Conservation (phyloP, 2,797 vertebrate species). For the Coendou prehensilis region DNA sequence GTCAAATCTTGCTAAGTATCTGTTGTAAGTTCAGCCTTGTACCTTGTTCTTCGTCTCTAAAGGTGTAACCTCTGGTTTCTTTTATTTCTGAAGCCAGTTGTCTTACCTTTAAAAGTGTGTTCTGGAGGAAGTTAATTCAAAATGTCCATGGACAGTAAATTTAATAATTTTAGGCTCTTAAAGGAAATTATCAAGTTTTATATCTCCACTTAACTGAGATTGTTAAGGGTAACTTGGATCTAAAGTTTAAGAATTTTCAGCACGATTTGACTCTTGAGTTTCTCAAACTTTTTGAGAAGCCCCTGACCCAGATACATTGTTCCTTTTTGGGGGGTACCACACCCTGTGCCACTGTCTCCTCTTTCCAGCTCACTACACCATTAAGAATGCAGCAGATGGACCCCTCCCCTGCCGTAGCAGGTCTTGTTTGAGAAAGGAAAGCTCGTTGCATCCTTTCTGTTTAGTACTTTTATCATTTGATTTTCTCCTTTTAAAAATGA, state of each 20-base stretch:
- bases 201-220: conserved; percentile 38
- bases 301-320: not conserved
- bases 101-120: conserved; percentile 2
- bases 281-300: conserved; percentile 37
- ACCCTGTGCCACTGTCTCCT: not conserved
- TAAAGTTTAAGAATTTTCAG: conserved; percentile 30
- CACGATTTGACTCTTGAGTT: conserved; percentile 32
- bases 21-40: not conserved
- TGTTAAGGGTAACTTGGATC: conserved; percentile 46
- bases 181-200: conserved; percentile 41
- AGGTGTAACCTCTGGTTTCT: conserved; percentile 34
- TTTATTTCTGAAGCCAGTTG: conserved; percentile 22
- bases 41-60: conserved; percentile 25
- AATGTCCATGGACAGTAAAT: conserved; percentile 39
- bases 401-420: not conserved
- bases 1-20: conserved; percentile 24
- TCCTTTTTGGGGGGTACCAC: not conserved
- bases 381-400: not conserved
- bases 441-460: not conserved
- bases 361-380: not conserved
- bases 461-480: conserved; percentile 48
- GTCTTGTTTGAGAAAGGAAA: conserved; percentile 57
- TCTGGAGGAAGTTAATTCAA: conserved; percentile 66
- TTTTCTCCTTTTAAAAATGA: conserved; percentile 46
- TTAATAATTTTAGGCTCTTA: conserved; percentile 57